phyloP scores from a whole-genome alignment of 2,888 invertebrate genomes.

The Argyra leucocephala region DNA sequence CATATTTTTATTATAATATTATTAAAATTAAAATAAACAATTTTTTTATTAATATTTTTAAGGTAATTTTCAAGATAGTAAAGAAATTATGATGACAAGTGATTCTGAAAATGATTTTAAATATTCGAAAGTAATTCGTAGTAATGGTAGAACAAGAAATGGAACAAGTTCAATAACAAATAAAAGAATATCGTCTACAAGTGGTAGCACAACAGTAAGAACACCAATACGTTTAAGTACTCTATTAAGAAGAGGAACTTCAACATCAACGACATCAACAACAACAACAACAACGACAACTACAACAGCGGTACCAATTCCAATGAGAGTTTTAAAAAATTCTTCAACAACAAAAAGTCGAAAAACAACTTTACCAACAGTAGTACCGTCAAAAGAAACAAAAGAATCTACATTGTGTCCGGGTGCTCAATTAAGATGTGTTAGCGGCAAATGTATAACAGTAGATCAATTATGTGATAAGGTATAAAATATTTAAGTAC shows the following conservation, averaged over 20 bases:
- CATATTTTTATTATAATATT: neutral
- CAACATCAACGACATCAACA: constrained; percentile 19
- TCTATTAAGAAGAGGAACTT: constrained; percentile 27
- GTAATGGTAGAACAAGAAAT: neutral
- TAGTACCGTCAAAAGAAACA: constrained; percentile 25
- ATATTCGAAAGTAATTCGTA: constrained; percentile 28
- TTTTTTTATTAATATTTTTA: neutral
- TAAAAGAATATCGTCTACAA: constrained; percentile 15
- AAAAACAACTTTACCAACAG: constrained; percentile 22
- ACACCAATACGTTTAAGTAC: neutral
- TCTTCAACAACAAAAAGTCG: neutral
- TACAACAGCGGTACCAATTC: constrained; percentile 1
- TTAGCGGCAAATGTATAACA: constrained; percentile 56
- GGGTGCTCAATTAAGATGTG: constrained; percentile 51
- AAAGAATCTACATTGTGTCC: constrained; percentile 42
- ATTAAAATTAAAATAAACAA: neutral
- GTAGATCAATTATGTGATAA: constrained; percentile 54
- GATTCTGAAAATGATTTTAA: constrained; percentile 46
- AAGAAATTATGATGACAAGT: constrained; percentile 53
- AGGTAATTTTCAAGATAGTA: constrained; percentile 50
- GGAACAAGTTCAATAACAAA: constrained; percentile 7
- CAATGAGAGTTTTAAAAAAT: constrained; percentile 29
- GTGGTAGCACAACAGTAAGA: neutral
- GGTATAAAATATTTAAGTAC: constrained; percentile 25
- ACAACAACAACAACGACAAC: constrained; percentile 19